phyloP scores from a whole-genome alignment of 53 echinoderm and acorn worm genomes.

The Luidia sarsii region DNA sequence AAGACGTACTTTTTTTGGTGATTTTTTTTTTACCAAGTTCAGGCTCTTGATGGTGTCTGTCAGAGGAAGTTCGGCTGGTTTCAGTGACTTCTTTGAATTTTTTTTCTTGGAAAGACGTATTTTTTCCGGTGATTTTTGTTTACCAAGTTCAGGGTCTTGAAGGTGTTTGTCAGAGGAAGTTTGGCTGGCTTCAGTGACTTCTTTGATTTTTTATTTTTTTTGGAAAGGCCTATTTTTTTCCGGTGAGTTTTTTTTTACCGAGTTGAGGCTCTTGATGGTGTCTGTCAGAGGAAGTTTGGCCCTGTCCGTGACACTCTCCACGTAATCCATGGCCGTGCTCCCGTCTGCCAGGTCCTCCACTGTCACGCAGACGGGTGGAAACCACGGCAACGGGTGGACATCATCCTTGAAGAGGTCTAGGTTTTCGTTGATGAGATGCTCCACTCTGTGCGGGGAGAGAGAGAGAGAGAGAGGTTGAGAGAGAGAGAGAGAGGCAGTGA shows the following conservation, averaged over 20 bases:
- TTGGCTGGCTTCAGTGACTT: too few species aligned
- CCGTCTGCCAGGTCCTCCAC: conserved; percentile 56
- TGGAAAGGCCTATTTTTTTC: too few species aligned
- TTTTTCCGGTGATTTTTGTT: too few species aligned
- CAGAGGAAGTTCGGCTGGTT: conserved; percentile 45
- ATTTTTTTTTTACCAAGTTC: conserved; percentile 10
- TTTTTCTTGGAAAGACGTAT: too few species aligned
- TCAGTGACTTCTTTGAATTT: too few species aligned
- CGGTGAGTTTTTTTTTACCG: conserved; percentile 18
- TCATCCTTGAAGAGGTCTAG: conserved; percentile 31
- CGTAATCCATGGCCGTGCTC: conserved; percentile 85
- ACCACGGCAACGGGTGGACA: conserved; percentile 62
- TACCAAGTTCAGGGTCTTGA: too few species aligned
- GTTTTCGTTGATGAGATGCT: conserved; percentile 47
- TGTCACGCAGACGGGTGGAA: conserved; percentile 69
- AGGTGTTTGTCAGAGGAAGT: too few species aligned
- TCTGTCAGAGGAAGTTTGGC: conserved; percentile 54
- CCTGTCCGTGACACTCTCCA: conserved; percentile 69
- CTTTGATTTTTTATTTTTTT: too few species aligned
- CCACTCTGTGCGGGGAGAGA: too few species aligned
- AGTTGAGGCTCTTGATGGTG: conserved; percentile 38
- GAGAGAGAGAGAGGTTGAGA: too few species aligned
- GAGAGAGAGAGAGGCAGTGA: too few species aligned
- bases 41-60: conserved; percentile 53
- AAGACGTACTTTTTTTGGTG: too few species aligned